phyloP scores from a whole-genome alignment of 2,888 invertebrate species.

The Mythimna loreyi region DNA sequence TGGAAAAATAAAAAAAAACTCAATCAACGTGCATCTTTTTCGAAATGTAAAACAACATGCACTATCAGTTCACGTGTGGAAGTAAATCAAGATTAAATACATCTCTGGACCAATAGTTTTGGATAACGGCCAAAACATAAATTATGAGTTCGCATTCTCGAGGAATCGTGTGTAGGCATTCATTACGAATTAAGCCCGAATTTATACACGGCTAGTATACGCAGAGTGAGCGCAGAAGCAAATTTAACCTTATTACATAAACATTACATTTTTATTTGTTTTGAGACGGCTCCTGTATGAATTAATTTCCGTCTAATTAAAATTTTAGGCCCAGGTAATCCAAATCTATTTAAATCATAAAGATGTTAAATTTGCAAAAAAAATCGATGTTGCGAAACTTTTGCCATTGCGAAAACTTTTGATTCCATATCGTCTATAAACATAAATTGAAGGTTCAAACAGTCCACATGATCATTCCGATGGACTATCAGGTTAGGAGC shows the following conservation, averaged over 20 bases:
- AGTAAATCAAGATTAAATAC: constrained; percentile 72
- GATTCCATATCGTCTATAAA: constrained; percentile 70
- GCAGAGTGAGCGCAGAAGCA: constrained; percentile 29
- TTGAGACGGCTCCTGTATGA: neutral
- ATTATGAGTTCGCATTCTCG: constrained; percentile 56
- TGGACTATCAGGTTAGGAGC: constrained; percentile 77
- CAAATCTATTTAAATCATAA: constrained; percentile 17
- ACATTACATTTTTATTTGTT: constrained; percentile 25
- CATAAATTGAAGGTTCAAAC: constrained; percentile 66
- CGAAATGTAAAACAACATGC: constrained; percentile 43
- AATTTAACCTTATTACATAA: constrained; percentile 34
- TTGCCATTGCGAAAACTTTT: too few relatives aligned
- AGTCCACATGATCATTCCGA: constrained; percentile 78
- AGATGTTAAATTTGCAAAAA: constrained; percentile 4
- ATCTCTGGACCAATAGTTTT: constrained; percentile 63
- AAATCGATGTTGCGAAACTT: too few relatives aligned
- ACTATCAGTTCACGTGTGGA: constrained; percentile 57
- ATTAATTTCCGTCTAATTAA: neutral
- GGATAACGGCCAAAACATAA: constrained; percentile 70
- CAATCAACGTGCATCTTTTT: constrained; percentile 41
- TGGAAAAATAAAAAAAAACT: constrained; percentile 7
- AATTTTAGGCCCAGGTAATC: constrained; percentile 6
- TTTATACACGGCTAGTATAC: constrained; percentile 32
- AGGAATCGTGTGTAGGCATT: constrained; percentile 34
- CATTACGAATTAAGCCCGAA: constrained; percentile 36